Percentiles rank a stretch among this genome's conserved stretches.
Conservation (phyloP, 2,888 invertebrate genomes). For the Syritta pipiens region DNA sequence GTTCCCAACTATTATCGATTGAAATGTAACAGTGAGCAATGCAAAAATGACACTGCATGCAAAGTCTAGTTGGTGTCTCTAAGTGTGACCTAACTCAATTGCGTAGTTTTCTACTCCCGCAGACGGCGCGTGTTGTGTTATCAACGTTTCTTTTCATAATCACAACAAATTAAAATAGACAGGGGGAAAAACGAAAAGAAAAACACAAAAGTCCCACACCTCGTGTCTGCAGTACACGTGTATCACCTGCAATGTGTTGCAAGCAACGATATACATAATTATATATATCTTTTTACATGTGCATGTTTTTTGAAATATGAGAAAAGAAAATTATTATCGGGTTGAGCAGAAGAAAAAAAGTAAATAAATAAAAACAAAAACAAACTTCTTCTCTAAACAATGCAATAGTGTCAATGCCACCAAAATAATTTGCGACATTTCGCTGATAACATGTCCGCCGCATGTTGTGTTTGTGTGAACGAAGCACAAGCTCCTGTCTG, state of each 20-base stretch:
- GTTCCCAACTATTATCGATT: too few relatives aligned
- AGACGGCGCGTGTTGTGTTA: background rate
- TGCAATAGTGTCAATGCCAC: constrained; percentile 58
- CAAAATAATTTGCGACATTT: constrained; percentile 43
- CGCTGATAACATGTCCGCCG: constrained; percentile 43
- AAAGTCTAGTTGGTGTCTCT: too few relatives aligned
- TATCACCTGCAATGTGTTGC: background rate
- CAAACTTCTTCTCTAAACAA: constrained; percentile 34
- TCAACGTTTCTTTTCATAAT: constrained; percentile 15
- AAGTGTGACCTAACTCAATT: too few relatives aligned
- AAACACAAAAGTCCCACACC: background rate
- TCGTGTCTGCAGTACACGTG: background rate
- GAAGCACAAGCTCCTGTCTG: too few relatives aligned
- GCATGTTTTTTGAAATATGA: background rate
- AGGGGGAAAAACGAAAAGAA: background rate
- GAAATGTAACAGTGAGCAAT: too few relatives aligned
- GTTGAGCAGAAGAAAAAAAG: background rate
- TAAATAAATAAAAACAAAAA: constrained; percentile 2
- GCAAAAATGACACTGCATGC: too few relatives aligned
- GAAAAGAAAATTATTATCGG: background rate
- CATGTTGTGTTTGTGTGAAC: constrained; percentile 19
- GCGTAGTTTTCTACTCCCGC: too few relatives aligned
- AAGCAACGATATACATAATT: background rate
- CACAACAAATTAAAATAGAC: constrained; percentile 3
- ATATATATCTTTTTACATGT: background rate